Percentiles rank a stretch among this genome's conserved stretches.
Conservation (phyloP, 2,888 invertebrate species). For the Heliconius hortense region DNA sequence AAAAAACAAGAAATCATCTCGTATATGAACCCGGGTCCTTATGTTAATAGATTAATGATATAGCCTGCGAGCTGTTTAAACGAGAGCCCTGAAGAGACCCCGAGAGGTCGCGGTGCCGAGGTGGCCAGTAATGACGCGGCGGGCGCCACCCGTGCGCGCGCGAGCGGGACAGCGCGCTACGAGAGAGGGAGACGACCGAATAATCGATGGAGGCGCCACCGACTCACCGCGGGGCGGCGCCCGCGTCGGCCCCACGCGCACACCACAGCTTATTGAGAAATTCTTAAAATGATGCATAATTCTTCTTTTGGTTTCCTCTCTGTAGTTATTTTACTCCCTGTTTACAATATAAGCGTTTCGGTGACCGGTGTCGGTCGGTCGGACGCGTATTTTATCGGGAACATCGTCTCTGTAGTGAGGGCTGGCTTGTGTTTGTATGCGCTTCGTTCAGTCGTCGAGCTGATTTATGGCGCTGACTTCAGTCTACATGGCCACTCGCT, state of each 20-base stretch:
- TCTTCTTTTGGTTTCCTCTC: slow-evolving; percentile 73
- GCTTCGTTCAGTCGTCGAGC: slow-evolving; percentile 52
- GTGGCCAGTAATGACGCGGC: slow-evolving; percentile 59
- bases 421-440: slow-evolving; percentile 52
- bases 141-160: slow-evolving; percentile 64
- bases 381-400: slow-evolving; percentile 73
- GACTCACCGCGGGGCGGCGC: slow-evolving; percentile 73
- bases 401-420: slow-evolving; percentile 51
- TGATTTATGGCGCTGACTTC: slow-evolving; percentile 63
- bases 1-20: slow-evolving; percentile 65
- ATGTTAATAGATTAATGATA: slow-evolving; percentile 81
- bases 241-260: slow-evolving; percentile 75
- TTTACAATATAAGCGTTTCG: slow-evolving; percentile 80
- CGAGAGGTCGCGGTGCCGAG: slow-evolving; percentile 54
- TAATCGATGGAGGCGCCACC: slow-evolving; percentile 74
- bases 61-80: slow-evolving; percentile 66
- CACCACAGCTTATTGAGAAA: slow-evolving; percentile 78
- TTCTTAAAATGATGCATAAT: slow-evolving; percentile 78
- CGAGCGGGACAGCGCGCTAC: slow-evolving; percentile 54
- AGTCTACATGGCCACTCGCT: slow-evolving; percentile 43
- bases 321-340: slow-evolving; percentile 75
- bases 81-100: slow-evolving; percentile 56
- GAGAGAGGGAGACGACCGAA: slow-evolving; percentile 54
- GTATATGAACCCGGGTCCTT: slow-evolving; percentile 65
- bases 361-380: slow-evolving; percentile 58